Conservation (phyloP, 2,113 vertebrate species). For the Saguinus midas region DNA sequence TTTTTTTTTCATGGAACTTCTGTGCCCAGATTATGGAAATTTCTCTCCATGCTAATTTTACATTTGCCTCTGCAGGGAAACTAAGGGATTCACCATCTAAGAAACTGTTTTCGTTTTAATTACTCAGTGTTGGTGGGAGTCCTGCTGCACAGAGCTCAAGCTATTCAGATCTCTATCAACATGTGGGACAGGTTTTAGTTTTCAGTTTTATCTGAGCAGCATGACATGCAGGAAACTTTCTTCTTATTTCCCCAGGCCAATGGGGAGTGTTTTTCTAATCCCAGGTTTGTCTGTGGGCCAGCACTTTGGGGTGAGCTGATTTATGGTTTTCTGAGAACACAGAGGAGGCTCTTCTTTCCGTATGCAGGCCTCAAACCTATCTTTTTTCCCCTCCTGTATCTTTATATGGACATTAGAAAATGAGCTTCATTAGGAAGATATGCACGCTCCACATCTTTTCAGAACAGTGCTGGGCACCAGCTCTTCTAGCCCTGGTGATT, state of each 20-base stretch:
- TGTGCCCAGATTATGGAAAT: not conserved
- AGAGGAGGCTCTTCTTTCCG: not conserved
- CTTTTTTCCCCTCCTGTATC: not conserved
- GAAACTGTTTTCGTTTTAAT: not conserved
- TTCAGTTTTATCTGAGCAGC: not conserved
- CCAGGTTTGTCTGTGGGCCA: too few species aligned
- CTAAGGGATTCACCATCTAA: not conserved
- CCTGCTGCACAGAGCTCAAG: not conserved
- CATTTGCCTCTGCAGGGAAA: not conserved
- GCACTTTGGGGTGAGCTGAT: not conserved
- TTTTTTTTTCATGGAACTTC: not conserved
- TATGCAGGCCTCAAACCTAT: too few species aligned
- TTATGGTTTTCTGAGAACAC: too few species aligned
- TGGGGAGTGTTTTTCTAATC: not conserved
- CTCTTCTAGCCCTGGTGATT: not conserved
- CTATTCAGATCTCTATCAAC: not conserved
- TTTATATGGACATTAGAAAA: not conserved
- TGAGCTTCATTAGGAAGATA: not conserved
- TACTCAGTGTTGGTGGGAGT: not conserved
- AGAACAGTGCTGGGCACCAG: too few species aligned
- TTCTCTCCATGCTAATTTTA: not conserved
- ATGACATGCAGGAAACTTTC: accelerated
- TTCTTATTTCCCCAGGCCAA: not conserved
- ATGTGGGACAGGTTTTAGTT: accelerated
- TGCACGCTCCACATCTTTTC: not conserved